Percentiles rank a stretch among this genome's conserved stretches.
Conservation (phyloP, 2,797 vertebrate species). For the Bufotes viridis region DNA sequence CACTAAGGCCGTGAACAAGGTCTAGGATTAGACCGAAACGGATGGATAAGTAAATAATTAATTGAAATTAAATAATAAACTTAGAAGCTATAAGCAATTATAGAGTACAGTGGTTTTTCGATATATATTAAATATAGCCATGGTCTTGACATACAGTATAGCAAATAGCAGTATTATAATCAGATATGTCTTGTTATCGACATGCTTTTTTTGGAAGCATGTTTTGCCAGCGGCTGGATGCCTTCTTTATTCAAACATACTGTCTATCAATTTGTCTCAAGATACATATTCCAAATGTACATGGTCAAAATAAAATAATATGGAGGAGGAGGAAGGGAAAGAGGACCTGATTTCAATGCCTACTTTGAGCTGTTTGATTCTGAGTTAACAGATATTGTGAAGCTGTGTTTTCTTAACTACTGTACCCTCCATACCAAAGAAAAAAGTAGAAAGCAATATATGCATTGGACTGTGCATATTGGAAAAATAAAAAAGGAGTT, state of each 20-base stretch:
- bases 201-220: background rate
- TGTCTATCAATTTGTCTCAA: background rate
- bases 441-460: background rate
- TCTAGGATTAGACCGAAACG: too few species aligned
- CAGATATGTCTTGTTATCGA: slow-evolving; percentile 27
- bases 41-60: too few species aligned
- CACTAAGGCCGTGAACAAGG: too few species aligned
- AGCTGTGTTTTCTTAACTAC: background rate
- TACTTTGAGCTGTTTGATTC: background rate
- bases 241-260: slow-evolving; percentile 5
- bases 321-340: background rate
- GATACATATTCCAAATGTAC: slow-evolving; percentile 15
- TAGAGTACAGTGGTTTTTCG: too few species aligned
- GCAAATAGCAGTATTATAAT: slow-evolving; percentile 18
- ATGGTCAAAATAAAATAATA: slow-evolving; percentile 3
- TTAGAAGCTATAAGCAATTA: too few species aligned
- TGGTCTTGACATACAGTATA: background rate
- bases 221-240: slow-evolving; percentile 16
- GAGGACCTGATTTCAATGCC: background rate
- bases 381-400: background rate
- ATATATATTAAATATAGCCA: background rate
- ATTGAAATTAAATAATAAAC: too few species aligned
- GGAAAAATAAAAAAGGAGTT: background rate
- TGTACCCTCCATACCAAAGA: background rate
- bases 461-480: background rate